phyloP scores from a whole-genome alignment of 2,888 invertebrate species.

The Mesopsocus fuscifrons region DNA sequence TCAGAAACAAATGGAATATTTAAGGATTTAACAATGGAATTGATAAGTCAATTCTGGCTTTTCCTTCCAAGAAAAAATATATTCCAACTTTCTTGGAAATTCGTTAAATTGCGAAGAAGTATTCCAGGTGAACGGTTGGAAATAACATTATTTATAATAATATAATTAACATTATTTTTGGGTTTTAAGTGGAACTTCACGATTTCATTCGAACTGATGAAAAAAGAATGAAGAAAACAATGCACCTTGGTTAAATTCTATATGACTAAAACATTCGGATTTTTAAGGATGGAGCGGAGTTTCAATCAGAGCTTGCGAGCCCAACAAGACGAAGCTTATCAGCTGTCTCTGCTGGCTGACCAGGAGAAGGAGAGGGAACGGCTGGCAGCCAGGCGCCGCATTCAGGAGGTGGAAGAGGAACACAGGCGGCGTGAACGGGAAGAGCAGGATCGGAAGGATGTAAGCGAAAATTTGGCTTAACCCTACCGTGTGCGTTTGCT shows the following conservation, averaged over 20 bases:
- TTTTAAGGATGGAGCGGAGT: conserved; percentile 51
- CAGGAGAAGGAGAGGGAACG: conserved; percentile 78
- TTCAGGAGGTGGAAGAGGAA: conserved; percentile 29
- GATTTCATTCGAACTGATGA: no score
- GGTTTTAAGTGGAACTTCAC: no score
- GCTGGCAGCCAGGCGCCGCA: conserved; percentile 36
- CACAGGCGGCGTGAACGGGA: conserved; percentile 31
- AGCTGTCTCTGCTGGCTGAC: conserved; percentile 76
- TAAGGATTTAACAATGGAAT: no score
- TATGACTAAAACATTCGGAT: no score
- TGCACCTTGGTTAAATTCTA: no score
- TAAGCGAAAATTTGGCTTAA: conserved; percentile 17
- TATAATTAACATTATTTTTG: conserved; percentile 9
- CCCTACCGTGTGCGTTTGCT: no score
- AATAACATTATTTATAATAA: neutral
- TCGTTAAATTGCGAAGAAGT: no score
- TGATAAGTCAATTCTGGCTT: no score
- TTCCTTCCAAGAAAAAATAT: no score
- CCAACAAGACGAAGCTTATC: conserved; percentile 87
- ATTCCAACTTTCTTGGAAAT: no score
- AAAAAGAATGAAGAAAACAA: no score
- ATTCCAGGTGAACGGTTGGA: neutral
- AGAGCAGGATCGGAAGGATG: conserved; percentile 23
- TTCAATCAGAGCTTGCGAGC: conserved; percentile 70
- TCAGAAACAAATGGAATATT: no score